A percentile compares a stretch with the other conserved stretches of the same genome.
Evolutionary conservation across 2,113 vertebrate genomes (phyloP).

Genomic region (Alaudala cheleensis): DNA sequence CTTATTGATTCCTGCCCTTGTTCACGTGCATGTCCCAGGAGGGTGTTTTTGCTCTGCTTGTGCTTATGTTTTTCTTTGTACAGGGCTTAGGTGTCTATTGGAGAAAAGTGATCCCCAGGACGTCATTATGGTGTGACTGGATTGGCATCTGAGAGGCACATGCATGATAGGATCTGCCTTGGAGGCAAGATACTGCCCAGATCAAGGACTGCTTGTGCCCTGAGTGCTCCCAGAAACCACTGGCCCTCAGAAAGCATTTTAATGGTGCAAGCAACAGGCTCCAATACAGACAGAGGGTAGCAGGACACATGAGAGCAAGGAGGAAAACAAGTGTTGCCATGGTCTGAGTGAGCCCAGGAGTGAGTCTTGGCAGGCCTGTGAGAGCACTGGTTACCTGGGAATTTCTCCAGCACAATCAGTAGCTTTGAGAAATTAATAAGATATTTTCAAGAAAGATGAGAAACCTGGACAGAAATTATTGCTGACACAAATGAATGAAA

Average conservation of each 20-base stretch:
- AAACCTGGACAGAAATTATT: neutral
- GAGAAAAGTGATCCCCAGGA: neutral
- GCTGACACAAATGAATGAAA: neutral
- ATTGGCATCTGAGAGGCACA: neutral
- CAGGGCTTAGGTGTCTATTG: neutral
- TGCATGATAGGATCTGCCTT: neutral
- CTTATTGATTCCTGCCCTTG: neutral
- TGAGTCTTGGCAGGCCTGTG: neutral
- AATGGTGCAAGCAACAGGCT: neutral
- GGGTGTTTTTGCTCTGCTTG: neutral
- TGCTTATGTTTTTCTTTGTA: neutral
- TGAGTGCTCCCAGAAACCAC: neutral
- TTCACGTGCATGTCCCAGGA: neutral
- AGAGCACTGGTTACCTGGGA: neutral
- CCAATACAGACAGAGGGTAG: neutral
- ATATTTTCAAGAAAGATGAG: neutral
- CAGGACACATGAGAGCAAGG: neutral
- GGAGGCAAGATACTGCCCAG: neutral
- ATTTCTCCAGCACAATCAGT: neutral
- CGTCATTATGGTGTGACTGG: neutral
- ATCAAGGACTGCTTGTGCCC: neutral
- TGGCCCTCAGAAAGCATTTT: neutral
- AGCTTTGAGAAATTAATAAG: neutral
- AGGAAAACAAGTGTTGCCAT: neutral
- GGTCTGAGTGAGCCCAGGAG: neutral